Percentiles rank a stretch among this genome's conserved stretches.
Conservation (phyloP, 1,140 invertebrate species). For the Drosophila ohnishii region DNA sequence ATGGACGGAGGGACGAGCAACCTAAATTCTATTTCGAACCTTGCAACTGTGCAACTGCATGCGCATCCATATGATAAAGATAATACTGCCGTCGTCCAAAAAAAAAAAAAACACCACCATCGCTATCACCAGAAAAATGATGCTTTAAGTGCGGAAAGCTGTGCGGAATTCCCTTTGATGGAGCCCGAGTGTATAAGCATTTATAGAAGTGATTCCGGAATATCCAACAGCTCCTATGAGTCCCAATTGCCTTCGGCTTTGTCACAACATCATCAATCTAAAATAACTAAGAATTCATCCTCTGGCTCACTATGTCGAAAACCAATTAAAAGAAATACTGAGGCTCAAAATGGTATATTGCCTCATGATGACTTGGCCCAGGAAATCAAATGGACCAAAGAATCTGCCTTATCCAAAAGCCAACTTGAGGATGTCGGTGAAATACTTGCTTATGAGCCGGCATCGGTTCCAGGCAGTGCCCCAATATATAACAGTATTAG, state of each 20-base stretch:
- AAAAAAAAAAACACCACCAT: conserved; percentile 80
- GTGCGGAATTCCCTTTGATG: conserved; percentile 63
- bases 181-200: conserved; percentile 78
- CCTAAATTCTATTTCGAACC: conserved; percentile 28
- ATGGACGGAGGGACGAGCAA: conserved; percentile 29
- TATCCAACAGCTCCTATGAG: conserved; percentile 82
- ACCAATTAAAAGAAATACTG: conserved; percentile 65
- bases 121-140: conserved; percentile 76
- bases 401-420: conserved; percentile 56
- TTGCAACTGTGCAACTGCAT: conserved; percentile 68
- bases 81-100: conserved; percentile 34
- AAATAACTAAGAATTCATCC: conserved; percentile 8
- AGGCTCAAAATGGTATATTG: conserved; percentile 46
- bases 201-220: conserved; percentile 82
- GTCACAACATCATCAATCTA: conserved; percentile 7
- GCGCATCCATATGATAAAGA: conserved; percentile 34
- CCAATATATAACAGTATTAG: conserved; percentile 14
- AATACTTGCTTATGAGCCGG: conserved; percentile 44
- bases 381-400: conserved; percentile 63
- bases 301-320: conserved; percentile 34
- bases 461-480: conserved; percentile 53
- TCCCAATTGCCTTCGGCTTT: conserved; percentile 51
- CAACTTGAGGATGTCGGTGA: conserved; percentile 1
- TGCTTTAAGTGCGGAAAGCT: conserved; percentile 20
- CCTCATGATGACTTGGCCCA: conserved; percentile 18